Percentiles rank a stretch among this genome's conserved stretches.
Evolutionary conservation across 1,140 invertebrate species (phyloP).

Genomic region (Drosophila lacteicornis): DNA sequence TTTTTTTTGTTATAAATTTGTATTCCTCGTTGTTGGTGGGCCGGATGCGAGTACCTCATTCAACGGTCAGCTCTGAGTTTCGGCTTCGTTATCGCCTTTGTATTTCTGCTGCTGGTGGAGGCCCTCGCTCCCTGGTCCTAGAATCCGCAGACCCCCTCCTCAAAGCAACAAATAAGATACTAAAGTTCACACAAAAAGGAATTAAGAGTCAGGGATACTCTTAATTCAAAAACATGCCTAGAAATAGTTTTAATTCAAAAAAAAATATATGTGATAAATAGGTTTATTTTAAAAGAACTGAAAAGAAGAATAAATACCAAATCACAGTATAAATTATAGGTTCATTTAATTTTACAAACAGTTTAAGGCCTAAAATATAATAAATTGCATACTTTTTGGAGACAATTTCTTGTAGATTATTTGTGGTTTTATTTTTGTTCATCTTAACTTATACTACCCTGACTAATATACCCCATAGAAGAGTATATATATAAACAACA

Average conservation of each 20-base stretch:
- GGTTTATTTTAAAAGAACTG: no score
- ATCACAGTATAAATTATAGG: background rate
- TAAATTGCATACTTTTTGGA: background rate
- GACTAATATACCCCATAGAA: background rate
- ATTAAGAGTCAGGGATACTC: background rate
- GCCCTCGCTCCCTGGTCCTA: background rate
- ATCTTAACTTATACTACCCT: no score
- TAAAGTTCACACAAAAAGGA: no score
- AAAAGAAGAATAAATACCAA: background rate
- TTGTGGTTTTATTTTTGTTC: no score
- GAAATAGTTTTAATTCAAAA: no score
- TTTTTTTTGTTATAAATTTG: slow-evolving; percentile 25
- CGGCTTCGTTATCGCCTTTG: slow-evolving; percentile 69
- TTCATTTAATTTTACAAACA: background rate
- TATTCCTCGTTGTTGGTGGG: slow-evolving; percentile 11
- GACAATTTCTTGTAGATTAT: no score
- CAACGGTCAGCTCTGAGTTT: slow-evolving; percentile 50
- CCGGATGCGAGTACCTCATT: slow-evolving; percentile 48
- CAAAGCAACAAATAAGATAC: slow-evolving; percentile 34
- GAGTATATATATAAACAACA: slow-evolving; percentile 22
- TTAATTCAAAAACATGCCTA: background rate
- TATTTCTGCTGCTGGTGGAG: slow-evolving; percentile 49
- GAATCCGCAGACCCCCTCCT: no score
- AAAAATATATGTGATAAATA: no score
- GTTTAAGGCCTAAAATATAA: background rate